Evolutionary conservation across 2,797 vertebrate species (phyloP), one percentile per base, ranked within the genome.

Genomic region (Hoplostethus atlanticus): DNA sequence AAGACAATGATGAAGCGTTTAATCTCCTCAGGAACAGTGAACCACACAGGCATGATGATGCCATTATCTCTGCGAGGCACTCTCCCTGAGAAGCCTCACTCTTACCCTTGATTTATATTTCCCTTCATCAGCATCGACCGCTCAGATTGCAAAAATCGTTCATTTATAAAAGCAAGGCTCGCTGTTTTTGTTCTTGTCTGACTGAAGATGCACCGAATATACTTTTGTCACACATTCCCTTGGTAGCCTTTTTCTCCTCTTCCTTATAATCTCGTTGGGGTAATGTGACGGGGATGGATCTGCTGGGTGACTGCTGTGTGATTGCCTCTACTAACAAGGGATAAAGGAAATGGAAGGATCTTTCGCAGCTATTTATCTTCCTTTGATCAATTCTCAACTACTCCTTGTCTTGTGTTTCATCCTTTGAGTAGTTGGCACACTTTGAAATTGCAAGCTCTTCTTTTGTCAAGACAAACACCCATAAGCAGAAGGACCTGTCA

Each of bases 1-100:
- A 66, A 86, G 90, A 94, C 91, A 86, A 88, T 94, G 93, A 94
- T 92, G 76, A 91, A 94, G 92, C 64, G 88, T 93, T 94, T 93
- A 92, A 94, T 95, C 93, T 94, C 79, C 75, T 54, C 58, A 47
- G 84, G 89, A 91, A 93, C 85, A 63, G 89, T 56, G 87, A 81
- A 81, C 81, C 87, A 85, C 80, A 80, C 80, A 80, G 88, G 84
- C 90, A 79, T 86, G 92, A 92, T 93, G 85, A 87, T 85, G 87
- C 84, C 87, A 88, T 94, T 93, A 90, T 89, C 91, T 90, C 82
- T 25, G 81, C 58, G 83, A 84, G 70, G 81, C 82, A 80, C 84
- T 86, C 64, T 84, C 51, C 62, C 69, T 28, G 68, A 86, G 76
- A 59, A 79, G 63, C 89, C 69, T 85, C 81, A 64, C 84, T 85